Evolutionary conservation across 2,113 vertebrate species (phyloP), one percentile per base, ranked within the genome.

Genomic region (Cariama cristata): DNA sequence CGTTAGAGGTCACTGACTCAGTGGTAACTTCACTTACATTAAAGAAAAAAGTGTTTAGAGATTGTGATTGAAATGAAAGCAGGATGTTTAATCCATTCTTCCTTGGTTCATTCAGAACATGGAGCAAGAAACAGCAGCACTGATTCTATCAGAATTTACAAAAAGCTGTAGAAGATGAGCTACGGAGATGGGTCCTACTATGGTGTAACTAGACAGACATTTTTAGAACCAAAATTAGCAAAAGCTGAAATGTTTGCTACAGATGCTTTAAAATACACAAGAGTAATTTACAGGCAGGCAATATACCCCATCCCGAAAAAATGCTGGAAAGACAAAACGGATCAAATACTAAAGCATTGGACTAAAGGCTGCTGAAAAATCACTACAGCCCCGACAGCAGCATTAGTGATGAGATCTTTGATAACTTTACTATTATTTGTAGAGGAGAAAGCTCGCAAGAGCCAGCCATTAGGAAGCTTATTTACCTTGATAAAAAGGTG

Each of bases 171-270:
- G 38, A 42, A 79, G 12, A 30, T 58, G 11, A 22, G 24, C 42
- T 49, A 56, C 4, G 14, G 83, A 86, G 28, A 79, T 19, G 0
- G 1, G 26, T 21, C 10, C 9, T 72, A 17, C 38, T 0, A 0
- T 26, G 53, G 30, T 56, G 33, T 52, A 68, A 91, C 14, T 11
- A 2, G 47, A 52, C 28, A 53, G 27, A 14, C 5, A 1, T 14
- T 47, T 82, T 68, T 28, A 83, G 72, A 83, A 38, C 7, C 40
- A 44, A 33, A 82, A 64, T 5, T 18, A 33, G 42, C 52, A 71
- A 86, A 86, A 47, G 30, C 49, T 76, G 76, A 79, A 83, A 38
- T 47, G 30, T 45, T 81, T 74, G 24, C 28, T 64, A 38, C 55
- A 52, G 27, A 18, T 47, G 30, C 42, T 85, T 85, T 63, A 74